Evolutionary conservation across 2,797 vertebrate genomes (phyloP).

Genomic region (Pangasius djambal): DNA sequence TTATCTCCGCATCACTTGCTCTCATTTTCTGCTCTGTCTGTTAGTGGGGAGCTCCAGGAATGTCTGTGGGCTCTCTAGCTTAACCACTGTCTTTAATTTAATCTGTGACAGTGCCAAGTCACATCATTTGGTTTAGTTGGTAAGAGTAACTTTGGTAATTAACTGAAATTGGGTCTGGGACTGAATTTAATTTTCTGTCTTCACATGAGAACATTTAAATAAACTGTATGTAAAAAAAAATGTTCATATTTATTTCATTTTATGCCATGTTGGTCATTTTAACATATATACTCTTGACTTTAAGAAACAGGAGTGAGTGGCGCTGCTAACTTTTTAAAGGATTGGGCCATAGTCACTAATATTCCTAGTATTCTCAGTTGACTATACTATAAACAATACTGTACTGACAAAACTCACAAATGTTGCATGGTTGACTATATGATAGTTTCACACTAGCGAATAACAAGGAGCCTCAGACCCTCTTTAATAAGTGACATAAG

Average conservation of each 20-base stretch:
- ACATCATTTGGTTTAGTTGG: slow-evolving; percentile 35
- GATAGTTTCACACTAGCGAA: neutral
- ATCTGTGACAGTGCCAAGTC: slow-evolving; percentile 36
- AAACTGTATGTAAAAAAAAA: too few relatives aligned
- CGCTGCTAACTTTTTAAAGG: slow-evolving; percentile 8
- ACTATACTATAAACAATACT: neutral
- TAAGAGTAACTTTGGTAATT: slow-evolving; percentile 12
- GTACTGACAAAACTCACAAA: neutral
- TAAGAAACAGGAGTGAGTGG: neutral
- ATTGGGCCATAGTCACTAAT: slow-evolving; percentile 26
- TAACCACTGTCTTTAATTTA: slow-evolving; percentile 46
- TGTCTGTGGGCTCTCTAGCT: slow-evolving; percentile 25
- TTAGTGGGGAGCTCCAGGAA: slow-evolving; percentile 30
- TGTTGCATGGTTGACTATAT: neutral
- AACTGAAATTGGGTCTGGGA: slow-evolving; percentile 35
- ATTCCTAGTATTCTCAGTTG: slow-evolving; percentile 19
- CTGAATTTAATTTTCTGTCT: slow-evolving; percentile 23
- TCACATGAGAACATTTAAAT: neutral
- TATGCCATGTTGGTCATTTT: neutral
- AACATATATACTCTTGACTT: neutral
- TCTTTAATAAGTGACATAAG: neutral
- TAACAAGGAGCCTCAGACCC: neutral
- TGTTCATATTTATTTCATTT: neutral
- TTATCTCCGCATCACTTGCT: slow-evolving; percentile 15
- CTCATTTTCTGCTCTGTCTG: slow-evolving; percentile 18